Base-by-base conservation (phyloP, 2,797 vertebrate genomes). In the Serranus cabrilla region DNA sequence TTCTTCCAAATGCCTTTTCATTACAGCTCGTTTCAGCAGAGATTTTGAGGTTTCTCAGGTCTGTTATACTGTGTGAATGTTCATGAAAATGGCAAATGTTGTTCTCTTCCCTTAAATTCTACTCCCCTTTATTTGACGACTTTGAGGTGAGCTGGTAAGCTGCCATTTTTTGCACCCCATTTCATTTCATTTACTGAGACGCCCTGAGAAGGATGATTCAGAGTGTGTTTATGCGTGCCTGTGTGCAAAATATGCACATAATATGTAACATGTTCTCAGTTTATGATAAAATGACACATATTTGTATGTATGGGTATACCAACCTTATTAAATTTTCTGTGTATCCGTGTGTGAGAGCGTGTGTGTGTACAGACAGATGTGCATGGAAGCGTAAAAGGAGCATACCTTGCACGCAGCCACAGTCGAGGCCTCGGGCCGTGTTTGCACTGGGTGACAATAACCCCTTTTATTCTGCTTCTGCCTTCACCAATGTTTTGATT, bases 401-500 rank as follows among this genome's bases (percentile, higher is more conserved):
- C 90, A 91, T 92, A 92, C 91, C 89, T 90, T 89, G 80, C 83
- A 89, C 71, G 90, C 92, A 92, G 87, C 84, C 89, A 85, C 81
- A 70, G 83, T 81, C 83, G 4, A 80, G 74, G 91, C 96, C 87
- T 90, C 87, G 0, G 96, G 95, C 93, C 86, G 11, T 92, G 91
- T 94, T 95, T 94, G 93, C 93, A 93, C 92, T 89, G 91, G 90
- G 94, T 96, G 96, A 97, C 96, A 96, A 96, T 95, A 95, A 96
- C 95, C 95, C 91, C 83, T 87, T 95, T 97, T 96, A 93, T 94
- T 93, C 93, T 89, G 94, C 94, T 86, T 92, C 91, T 91, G 92
- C 92, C 92, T 91, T 89, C 92, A 95, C 94, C 95, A 93, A 93
- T 96, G 96, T 97, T 97, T 97, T 96, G 96, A 97, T 98, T 97